Percentiles rank a stretch among this genome's conserved stretches.
phyloP scores from a whole-genome alignment of 2,888 invertebrate species.

The Chironomus riparius region DNA sequence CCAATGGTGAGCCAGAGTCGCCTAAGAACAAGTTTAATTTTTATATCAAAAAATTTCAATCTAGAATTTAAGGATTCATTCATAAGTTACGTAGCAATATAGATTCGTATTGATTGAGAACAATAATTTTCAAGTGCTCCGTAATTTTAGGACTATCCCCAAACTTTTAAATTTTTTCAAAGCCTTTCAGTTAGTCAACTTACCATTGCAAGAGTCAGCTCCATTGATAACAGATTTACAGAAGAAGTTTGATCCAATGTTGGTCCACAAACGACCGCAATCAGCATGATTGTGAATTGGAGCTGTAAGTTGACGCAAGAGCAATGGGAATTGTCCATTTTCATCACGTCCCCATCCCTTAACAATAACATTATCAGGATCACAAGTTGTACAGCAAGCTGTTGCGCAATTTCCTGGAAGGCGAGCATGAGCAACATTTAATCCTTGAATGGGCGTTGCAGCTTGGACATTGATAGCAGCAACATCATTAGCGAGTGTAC shows the following conservation, averaged over 20 bases:
- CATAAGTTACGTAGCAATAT: no score
- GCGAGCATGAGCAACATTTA: neutral
- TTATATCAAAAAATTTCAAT: no score
- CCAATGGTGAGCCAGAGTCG: neutral
- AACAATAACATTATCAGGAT: neutral
- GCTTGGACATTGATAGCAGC: neutral
- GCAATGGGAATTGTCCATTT: neutral
- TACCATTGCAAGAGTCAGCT: neutral
- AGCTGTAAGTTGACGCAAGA: neutral
- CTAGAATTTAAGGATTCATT: no score
- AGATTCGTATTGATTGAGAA: no score
- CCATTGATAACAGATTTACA: conserved; percentile 2
- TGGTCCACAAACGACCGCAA: neutral
- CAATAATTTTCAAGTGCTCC: no score
- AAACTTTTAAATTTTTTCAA: no score
- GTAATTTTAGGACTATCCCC: no score
- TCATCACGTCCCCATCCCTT: conserved; percentile 18
- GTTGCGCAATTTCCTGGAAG: neutral
- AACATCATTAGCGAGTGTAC: neutral
- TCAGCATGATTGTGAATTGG: neutral
- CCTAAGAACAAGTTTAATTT: neutral
- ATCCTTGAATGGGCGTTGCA: conserved; percentile 3
- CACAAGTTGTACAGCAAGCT: conserved; percentile 9
- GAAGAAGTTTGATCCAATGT: neutral
- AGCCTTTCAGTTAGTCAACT: no score